Evolutionary conservation across 2,797 vertebrate genomes (phyloP), one percentile per base, ranked within the genome.

Genomic region (Periophthalmus magnuspinnatus): DNA sequence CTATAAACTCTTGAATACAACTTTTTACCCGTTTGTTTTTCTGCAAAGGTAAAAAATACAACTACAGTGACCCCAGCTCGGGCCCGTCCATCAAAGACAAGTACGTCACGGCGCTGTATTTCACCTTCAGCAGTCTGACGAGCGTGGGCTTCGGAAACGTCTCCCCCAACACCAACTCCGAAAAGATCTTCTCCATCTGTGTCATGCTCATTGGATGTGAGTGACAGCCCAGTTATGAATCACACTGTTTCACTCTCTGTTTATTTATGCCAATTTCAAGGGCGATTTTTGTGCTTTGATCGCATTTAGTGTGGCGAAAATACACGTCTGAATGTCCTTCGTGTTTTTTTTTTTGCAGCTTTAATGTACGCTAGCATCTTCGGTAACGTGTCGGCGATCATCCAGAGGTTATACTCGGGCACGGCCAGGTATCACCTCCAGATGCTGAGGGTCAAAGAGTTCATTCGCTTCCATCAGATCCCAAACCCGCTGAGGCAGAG

Each of bases 291-390:
- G 45, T 54, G 70, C 0, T 54, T 8, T 55, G 38, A 62, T 45
- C 65, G 55, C 22, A 32, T 6, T 65, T 3, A 45, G 22, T 62
- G 59, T 61, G 59, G 38, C 19, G 41, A 38, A 61, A 47, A 22
- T 11, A 34, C 34, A 0, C 16, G 0, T 32, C 5, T 45, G 45
- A 45, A 45, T 32, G 24, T 57, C 24, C 3, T 21, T n/a, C 16
- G 5, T 55, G 1, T 17, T 6, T 5, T 90, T 92, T 90, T 92
- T 87, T 87, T 68, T 89, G 48, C 55, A 99, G 98, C 98, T 82
- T 89, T 99, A 75, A 99, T 99, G 98, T 99, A 99, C 2, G 98
- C 98, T 88, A 99, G 98, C 90, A 99, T 99, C 92, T 99, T 99
- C 82, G 98, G 98, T 58, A 99, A 99, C 5, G 98, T 99, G 71